A percentile compares a stretch with the other conserved stretches of the same genome.
Evolutionary conservation across 2,113 vertebrate genomes (phyloP).

Genomic region (Barnardius zonarius): DNA sequence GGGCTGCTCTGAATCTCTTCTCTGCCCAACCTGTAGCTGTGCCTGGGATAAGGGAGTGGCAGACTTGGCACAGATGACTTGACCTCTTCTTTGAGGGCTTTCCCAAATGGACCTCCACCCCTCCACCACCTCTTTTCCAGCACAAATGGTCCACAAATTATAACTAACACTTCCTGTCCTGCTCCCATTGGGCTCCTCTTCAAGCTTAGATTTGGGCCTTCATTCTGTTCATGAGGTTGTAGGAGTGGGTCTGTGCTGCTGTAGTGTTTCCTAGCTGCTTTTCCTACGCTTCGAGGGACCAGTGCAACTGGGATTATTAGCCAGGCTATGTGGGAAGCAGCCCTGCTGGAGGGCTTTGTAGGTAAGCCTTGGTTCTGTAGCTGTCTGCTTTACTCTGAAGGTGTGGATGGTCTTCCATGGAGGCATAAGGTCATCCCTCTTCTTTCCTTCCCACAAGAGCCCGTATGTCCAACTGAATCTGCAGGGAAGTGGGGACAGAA

Average conservation of each 20-base stretch:
- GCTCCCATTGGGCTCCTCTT: not conserved
- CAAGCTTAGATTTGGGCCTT: not conserved
- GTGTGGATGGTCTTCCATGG: not conserved
- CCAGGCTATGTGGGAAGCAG: not conserved
- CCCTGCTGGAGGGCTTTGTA: not conserved
- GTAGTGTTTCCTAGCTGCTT: not conserved
- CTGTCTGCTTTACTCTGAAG: not conserved
- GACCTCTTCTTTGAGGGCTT: not conserved
- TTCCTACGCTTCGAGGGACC: not conserved
- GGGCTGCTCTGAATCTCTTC: too few species aligned
- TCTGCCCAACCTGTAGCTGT: too few species aligned
- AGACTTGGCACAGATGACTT: not conserved
- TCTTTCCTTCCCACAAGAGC: not conserved
- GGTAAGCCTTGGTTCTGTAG: not conserved
- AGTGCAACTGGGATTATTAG: not conserved
- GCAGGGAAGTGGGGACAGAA: not conserved
- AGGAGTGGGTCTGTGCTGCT: not conserved
- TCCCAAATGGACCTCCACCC: not conserved
- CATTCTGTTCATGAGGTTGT: not conserved
- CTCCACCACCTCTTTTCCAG: not conserved
- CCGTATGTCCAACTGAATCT: not conserved
- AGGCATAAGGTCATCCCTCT: not conserved
- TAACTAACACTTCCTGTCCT: not conserved
- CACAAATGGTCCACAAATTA: not conserved
- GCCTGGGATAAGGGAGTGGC: not conserved